These are phyloP conservation scores for Orientallactaga bullata DNA, from an alignment of 2,113 vertebrate species.

Conservation along the genomic window DNA sequence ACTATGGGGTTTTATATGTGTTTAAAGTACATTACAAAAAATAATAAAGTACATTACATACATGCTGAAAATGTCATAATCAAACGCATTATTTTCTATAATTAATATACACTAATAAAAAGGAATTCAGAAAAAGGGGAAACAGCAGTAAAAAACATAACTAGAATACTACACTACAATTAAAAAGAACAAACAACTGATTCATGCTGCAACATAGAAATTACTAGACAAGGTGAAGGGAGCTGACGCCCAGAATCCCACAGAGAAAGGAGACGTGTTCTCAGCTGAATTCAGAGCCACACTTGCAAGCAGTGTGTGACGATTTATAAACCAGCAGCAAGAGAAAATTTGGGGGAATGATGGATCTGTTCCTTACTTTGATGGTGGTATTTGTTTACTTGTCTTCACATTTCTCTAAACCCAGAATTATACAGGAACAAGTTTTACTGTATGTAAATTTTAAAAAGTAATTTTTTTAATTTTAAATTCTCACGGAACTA, in stretches of 20 bases:
- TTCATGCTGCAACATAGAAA: neutral
- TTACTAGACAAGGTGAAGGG: neutral
- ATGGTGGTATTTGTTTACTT: neutral
- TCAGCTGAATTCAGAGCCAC: neutral
- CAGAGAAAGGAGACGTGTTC: neutral
- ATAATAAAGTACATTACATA: neutral
- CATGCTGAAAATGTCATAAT: neutral
- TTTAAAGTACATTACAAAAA: neutral
- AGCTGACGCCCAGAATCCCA: neutral
- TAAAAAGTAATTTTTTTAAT: neutral
- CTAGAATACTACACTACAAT: neutral
- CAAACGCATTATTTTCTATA: no score
- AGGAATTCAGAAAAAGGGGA: neutral
- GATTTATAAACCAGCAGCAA: neutral
- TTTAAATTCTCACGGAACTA: slow-evolving; percentile 41
- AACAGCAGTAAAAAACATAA: neutral
- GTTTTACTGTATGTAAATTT: neutral
- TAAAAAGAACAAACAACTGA: neutral
- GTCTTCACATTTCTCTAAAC: neutral
- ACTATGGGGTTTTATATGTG: neutral
- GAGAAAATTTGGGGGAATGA: neutral
- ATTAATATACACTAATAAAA: no score
- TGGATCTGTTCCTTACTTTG: neutral
- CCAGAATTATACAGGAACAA: neutral
- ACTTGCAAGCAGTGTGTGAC: neutral